Conservation (phyloP, 2,797 vertebrate species). For the Rhynchonycteris naso region DNA sequence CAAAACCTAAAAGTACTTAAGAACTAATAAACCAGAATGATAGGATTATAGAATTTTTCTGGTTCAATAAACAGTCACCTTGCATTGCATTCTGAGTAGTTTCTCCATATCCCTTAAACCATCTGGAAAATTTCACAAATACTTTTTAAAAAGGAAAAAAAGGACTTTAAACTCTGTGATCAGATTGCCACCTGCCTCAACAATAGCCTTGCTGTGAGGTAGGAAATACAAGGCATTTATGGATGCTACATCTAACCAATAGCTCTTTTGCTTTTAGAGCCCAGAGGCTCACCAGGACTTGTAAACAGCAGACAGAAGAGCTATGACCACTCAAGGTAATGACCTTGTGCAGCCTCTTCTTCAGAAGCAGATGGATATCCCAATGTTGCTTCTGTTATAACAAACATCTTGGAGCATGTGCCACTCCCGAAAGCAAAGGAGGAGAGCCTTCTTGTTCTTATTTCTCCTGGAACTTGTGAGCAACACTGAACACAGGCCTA, state of each 20-base stretch:
- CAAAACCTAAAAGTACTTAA: not conserved
- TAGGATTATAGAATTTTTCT: not conserved
- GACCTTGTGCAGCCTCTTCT: conserved; percentile 56
- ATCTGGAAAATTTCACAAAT: conserved; percentile 4
- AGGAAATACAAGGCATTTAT: conserved; percentile 55
- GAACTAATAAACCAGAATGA: not conserved
- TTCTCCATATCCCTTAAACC: conserved; percentile 27
- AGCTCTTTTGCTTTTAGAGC: conserved; percentile 78
- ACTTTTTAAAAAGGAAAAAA: not conserved
- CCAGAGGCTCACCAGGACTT: conserved; percentile 75
- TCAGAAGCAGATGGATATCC: conserved; percentile 57
- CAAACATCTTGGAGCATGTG: not conserved
- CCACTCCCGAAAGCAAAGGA: not conserved
- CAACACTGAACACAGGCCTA: not conserved
- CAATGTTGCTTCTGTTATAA: conserved; percentile 37
- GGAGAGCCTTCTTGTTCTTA: not conserved
- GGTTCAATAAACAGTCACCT: not conserved
- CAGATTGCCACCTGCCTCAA: conserved; percentile 14
- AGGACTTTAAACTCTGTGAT: not conserved
- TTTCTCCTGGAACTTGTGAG: not conserved
- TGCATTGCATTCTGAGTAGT: conserved; percentile 43
- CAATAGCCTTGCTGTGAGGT: not conserved
- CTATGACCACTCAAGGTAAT: conserved; percentile 79
- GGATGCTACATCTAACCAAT: conserved; percentile 62
- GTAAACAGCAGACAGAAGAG: conserved; percentile 73